Evolutionary conservation across 2,888 invertebrate species (phyloP).

Genomic region (Eueremaeus valkanovi): DNA sequence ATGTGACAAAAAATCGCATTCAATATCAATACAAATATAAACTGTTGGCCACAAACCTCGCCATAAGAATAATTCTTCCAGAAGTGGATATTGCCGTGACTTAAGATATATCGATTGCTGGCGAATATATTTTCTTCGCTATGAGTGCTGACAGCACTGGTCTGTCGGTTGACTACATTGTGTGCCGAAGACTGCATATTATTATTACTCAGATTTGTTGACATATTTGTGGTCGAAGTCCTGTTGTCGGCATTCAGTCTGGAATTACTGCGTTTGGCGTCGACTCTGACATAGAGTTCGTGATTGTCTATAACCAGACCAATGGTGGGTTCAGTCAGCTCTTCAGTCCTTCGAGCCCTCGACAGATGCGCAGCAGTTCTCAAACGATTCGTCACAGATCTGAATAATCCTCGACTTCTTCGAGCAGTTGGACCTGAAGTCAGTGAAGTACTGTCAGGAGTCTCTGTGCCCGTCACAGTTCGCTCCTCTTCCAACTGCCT

Average conservation of each 20-base stretch:
- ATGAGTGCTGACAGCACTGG: neutral
- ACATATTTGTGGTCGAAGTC: neutral
- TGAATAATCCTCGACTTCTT: neutral
- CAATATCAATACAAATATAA: too few relatives aligned
- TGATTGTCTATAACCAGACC: conserved; percentile 3
- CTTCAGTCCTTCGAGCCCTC: conserved; percentile 2
- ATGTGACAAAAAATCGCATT: too few relatives aligned
- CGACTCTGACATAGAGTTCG: conserved; percentile 4
- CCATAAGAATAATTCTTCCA: conserved; percentile 37
- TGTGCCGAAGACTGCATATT: neutral
- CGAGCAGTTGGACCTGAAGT: neutral
- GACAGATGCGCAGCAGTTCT: conserved; percentile 22
- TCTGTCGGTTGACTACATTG: neutral
- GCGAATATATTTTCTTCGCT: neutral
- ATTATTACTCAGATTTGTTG: neutral
- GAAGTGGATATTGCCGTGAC: conserved; percentile 30
- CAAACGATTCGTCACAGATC: neutral
- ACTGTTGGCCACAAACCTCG: too few relatives aligned
- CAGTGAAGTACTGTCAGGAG: neutral
- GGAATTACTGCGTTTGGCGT: neutral
- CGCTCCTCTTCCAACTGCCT: neutral
- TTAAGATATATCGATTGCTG: neutral
- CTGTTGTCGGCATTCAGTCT: neutral
- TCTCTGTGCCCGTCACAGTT: neutral
- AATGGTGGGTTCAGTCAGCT: neutral